Evolutionary conservation across 2,888 invertebrate genomes (phyloP).

Genomic region (Plagiodera versicolora): DNA sequence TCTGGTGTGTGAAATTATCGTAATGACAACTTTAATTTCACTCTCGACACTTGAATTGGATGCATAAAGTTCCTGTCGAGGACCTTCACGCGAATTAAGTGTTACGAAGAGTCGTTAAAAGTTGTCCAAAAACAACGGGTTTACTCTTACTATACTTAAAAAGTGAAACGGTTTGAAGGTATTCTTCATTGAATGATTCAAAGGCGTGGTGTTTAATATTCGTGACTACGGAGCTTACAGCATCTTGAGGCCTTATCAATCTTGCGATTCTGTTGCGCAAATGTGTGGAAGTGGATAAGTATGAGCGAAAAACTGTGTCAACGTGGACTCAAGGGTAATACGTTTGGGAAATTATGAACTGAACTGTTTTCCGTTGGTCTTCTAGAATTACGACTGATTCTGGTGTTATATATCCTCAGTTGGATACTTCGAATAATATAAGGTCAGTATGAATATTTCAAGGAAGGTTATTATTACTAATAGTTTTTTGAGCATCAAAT

Average conservation of each 20-base stretch:
- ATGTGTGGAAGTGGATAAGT: conserved; percentile 11
- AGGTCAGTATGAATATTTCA: conserved; percentile 21
- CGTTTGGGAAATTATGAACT: conserved; percentile 7
- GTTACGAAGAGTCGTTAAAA: conserved; percentile 29
- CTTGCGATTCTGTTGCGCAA: conserved; percentile 20
- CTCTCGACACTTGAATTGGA: conserved; percentile 26
- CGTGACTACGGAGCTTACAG: conserved; percentile 22
- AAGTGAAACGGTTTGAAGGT: conserved; percentile 33
- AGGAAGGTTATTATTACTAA: background rate
- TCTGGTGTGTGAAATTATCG: conserved; percentile 18
- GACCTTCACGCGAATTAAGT: conserved; percentile 26
- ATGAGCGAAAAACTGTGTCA: conserved; percentile 16
- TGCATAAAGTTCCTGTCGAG: conserved; percentile 24
- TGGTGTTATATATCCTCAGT: conserved; percentile 5
- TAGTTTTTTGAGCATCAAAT: no score
- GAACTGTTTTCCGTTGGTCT: conserved; percentile 13
- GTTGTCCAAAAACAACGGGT: conserved; percentile 28
- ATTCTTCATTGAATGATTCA: conserved; percentile 24
- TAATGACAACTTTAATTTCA: conserved; percentile 19
- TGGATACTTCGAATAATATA: conserved; percentile 21
- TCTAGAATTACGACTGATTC: background rate
- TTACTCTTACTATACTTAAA: conserved; percentile 25
- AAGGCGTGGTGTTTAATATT: conserved; percentile 30
- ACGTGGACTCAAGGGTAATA: conserved; percentile 14
- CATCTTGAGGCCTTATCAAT: conserved; percentile 22